A percentile compares a stretch with the other conserved stretches of the same genome.
These are phyloP conservation scores for Rhinopomastus cyanomelas DNA, from an alignment of 2,113 vertebrate species.

Conservation along the genomic window DNA sequence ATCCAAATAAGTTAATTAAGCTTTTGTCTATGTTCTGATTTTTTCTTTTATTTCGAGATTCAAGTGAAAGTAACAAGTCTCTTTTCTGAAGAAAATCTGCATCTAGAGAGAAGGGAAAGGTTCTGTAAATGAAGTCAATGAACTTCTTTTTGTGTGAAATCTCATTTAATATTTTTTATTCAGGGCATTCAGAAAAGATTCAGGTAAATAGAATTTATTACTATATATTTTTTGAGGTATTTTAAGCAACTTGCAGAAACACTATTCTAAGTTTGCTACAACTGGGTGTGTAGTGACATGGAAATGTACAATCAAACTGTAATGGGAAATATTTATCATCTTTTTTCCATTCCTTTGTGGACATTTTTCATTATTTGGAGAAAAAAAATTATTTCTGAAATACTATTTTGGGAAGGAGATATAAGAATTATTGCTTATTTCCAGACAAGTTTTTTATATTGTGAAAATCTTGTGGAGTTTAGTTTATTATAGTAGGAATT, in stretches of 20 bases:
- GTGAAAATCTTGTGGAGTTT: neutral
- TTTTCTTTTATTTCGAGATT: neutral
- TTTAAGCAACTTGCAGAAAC: neutral
- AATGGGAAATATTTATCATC: neutral
- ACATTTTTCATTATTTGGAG: neutral
- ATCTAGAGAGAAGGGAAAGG: too few relatives aligned
- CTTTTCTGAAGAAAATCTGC: neutral
- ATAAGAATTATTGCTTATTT: neutral
- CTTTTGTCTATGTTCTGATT: neutral
- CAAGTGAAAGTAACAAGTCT: neutral
- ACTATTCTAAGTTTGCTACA: neutral
- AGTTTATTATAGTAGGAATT: neutral
- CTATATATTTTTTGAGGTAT: neutral
- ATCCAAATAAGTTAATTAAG: neutral
- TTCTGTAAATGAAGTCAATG: neutral
- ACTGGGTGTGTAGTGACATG: neutral
- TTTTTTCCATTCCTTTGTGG: neutral
- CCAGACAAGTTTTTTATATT: neutral
- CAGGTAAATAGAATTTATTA: neutral
- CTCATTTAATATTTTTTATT: neutral
- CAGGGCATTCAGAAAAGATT: neutral
- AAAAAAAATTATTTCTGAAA: neutral
- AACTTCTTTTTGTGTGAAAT: neutral
- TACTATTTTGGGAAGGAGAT: neutral
- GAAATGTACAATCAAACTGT: neutral